These are phyloP conservation scores for Nomada ruficornis DNA, from an alignment of 2,888 invertebrate species.

Conservation along the genomic window DNA sequence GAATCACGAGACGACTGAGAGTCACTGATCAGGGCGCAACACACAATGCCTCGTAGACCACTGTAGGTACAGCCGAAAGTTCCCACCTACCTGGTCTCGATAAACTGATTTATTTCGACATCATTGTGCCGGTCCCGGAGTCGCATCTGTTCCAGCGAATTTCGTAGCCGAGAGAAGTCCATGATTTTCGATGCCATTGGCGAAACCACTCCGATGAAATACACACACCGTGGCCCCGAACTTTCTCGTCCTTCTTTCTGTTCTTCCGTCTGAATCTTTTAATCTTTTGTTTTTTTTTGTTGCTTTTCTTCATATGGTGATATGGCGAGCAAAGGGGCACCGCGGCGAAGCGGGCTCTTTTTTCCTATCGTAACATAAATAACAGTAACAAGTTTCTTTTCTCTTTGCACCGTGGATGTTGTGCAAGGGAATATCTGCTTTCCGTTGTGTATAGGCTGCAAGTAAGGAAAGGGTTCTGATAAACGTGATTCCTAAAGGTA, in stretches of 20 bases:
- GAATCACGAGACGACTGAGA: conserved; percentile 72
- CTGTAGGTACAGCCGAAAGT: conserved; percentile 69
- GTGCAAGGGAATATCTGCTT: too few species aligned
- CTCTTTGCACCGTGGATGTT: not conserved
- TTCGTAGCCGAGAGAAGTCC: conserved; percentile 58
- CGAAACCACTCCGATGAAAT: conserved; percentile 40
- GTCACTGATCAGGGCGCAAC: conserved; percentile 76
- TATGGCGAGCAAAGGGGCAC: conserved; percentile 9
- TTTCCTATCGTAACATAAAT: conserved; percentile 27
- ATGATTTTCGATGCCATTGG: conserved; percentile 37
- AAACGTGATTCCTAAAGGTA: too few species aligned
- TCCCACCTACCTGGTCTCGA: conserved; percentile 79
- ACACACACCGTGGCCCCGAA: conserved; percentile 21
- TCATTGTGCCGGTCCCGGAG: conserved; percentile 74
- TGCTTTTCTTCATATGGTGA: conserved; percentile 5
- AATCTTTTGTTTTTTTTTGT: not conserved
- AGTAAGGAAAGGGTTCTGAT: too few species aligned
- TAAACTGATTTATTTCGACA: conserved; percentile 84
- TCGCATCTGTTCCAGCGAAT: conserved; percentile 80
- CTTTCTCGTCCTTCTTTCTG: conserved; percentile 22
- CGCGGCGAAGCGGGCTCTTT: not conserved
- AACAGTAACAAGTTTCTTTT: conserved; percentile 24
- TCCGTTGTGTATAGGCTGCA: too few species aligned
- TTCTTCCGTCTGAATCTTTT: conserved; percentile 4
- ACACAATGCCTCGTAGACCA: conserved; percentile 77